Percentiles rank a stretch among this genome's conserved stretches.
Evolutionary conservation across 2,888 invertebrate species (phyloP).

Genomic region (Tenthredo notha): DNA sequence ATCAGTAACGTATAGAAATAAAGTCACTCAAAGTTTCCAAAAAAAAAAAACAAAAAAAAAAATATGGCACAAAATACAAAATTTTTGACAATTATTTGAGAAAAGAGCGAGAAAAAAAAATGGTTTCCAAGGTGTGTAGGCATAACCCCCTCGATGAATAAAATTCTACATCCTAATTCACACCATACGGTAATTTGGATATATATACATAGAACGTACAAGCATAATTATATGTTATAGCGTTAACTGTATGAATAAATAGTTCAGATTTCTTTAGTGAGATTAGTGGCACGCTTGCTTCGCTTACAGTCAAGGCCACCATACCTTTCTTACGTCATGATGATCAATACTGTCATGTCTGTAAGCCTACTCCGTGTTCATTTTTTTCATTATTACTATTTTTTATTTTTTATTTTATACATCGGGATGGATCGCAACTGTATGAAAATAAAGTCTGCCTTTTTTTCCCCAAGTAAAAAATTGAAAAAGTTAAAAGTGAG

Average conservation of each 20-base stretch:
- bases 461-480: not conserved
- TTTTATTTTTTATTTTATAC: not conserved
- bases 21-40: too few relatives aligned
- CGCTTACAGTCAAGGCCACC: conserved; percentile 4
- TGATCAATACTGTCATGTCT: conserved; percentile 25
- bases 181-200: not conserved
- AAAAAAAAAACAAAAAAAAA: too few relatives aligned
- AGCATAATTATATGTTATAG: not conserved
- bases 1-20: too few relatives aligned
- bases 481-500: not conserved
- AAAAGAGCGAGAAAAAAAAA: too few relatives aligned
- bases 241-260: conserved; percentile 18
- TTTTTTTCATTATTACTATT: not conserved
- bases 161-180: not conserved
- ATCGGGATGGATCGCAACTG: not conserved
- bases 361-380: not conserved
- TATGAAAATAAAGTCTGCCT: not conserved
- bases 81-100: too few relatives aligned
- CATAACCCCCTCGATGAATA: not conserved
- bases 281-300: conserved; percentile 37
- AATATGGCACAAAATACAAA: too few relatives aligned
- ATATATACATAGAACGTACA: not conserved
- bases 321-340: conserved; percentile 37
- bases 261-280: conserved; percentile 24
- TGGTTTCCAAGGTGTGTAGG: not conserved